Base-by-base conservation (phyloP, 2,113 vertebrate species). In the Mustela lutreola region DNA sequence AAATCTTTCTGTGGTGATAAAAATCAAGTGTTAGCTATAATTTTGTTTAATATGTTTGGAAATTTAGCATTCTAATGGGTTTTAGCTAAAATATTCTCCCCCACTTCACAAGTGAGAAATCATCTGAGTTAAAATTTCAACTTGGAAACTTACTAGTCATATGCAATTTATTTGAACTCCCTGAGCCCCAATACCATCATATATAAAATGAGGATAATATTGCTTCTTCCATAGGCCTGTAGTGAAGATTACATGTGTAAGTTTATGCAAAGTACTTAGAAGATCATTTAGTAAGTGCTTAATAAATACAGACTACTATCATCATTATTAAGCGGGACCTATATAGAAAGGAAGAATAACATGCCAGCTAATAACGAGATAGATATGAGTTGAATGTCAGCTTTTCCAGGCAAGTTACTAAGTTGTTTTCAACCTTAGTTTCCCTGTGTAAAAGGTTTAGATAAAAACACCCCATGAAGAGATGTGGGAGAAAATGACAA, bases 11-110 rank as follows among this genome's bases (percentile, higher is more conserved):
- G 5, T 86, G 14, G 0, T 83, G 48, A 76, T 39, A 16, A 90
- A 26, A 45, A 33, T 50, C 56, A 80, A 83, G 62, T 26, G 21
- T 79, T 94, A 67, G 45, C 14, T 86, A 31, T 50, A 78, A 89
- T 75, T 89, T 88, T 91, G 18, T 75, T 84, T 56, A 75, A 50
- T 18, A 78, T 82, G 39, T 63, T 89, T 16, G 9, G 62, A 79
- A 92, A 78, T 58, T 73, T 88, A 85, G 8, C 89, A 14, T 89
- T 89, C 8, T 83, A 96, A 33, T 70, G 16, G 21, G 11, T 75
- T 91, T 53, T 89, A 83, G 39, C 18, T 96, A 80, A 95, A 93
- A 56, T 89, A 73, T 56, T 89, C 76, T 67, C 63, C 36, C 14
- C 19, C 10, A 80, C 56, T 94, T 95, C 14, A 92, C 24, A 91